Percentiles rank a stretch among this genome's conserved stretches.
These are phyloP conservation scores for Sebastes steindachneri DNA, from an alignment of 2,797 vertebrate genomes.

Conservation along the genomic window DNA sequence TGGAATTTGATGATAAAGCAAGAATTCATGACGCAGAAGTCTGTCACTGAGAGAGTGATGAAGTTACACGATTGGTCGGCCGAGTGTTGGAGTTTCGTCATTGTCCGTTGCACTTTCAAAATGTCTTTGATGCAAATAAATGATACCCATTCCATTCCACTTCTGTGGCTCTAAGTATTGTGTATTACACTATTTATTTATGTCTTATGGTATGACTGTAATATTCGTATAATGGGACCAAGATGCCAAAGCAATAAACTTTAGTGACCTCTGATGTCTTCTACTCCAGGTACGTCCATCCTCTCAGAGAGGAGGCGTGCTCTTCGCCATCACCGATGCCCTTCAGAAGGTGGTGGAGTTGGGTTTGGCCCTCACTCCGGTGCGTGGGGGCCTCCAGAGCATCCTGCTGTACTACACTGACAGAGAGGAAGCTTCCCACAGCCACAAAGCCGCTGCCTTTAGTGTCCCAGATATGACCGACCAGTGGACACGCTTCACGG, in stretches of 20 bases:
- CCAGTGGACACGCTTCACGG: constrained; percentile 88
- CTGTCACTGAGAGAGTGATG: too few relatives aligned
- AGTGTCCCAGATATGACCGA: constrained; percentile 89
- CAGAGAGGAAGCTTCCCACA: constrained; percentile 74
- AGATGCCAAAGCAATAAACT: neutral
- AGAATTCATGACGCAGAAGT: neutral
- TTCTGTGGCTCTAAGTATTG: neutral
- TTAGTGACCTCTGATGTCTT: fast-evolving
- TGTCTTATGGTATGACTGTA: neutral
- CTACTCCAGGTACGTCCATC: constrained; percentile 77
- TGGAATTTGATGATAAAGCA: neutral
- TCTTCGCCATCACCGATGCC: constrained; percentile 92
- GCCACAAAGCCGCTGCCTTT: constrained; percentile 88
- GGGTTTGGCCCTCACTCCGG: constrained; percentile 86
- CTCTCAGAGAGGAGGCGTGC: constrained; percentile 83
- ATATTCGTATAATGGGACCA: neutral
- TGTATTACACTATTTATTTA: neutral
- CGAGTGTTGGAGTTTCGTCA: too few relatives aligned
- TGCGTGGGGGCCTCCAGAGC: constrained; percentile 83
- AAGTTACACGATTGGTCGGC: too few relatives aligned
- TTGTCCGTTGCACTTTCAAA: too few relatives aligned
- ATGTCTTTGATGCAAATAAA: too few relatives aligned
- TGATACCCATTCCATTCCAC: neutral
- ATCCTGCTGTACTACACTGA: constrained; percentile 91
- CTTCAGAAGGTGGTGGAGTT: constrained; percentile 90